Evolutionary conservation across 2,113 vertebrate species (phyloP).

Genomic region (Grantiella picta): DNA sequence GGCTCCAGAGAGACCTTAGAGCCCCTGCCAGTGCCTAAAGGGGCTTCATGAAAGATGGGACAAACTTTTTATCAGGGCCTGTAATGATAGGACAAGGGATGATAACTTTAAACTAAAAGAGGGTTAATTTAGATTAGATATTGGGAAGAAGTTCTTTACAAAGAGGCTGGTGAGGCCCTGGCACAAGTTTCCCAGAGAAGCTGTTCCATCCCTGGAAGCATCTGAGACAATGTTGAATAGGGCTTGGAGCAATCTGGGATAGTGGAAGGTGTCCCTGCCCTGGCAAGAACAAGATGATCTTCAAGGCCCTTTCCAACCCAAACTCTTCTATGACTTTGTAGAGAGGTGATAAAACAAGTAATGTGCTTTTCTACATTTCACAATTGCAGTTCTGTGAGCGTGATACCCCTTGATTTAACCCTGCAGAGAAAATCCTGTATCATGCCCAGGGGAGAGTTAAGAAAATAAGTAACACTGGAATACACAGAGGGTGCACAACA

Average conservation of each 20-base stretch:
- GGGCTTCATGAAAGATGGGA: not conserved
- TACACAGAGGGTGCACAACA: not conserved
- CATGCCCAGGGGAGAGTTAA: not conserved
- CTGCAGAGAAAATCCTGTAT: not conserved
- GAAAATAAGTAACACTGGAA: not conserved
- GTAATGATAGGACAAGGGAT: not conserved
- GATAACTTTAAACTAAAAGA: not conserved
- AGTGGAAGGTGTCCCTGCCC: not conserved
- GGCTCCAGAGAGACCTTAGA: not conserved
- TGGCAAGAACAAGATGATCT: not conserved
- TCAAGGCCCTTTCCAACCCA: not conserved
- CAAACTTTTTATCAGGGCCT: not conserved
- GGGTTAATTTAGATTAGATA: not conserved
- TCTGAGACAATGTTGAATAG: rapidly evolving
- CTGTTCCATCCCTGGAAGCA: not conserved
- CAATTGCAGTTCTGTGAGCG: not conserved
- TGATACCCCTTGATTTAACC: not conserved
- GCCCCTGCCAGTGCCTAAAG: not conserved
- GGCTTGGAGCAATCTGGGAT: not conserved
- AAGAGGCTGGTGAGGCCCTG: not conserved
- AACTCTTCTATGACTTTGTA: not conserved
- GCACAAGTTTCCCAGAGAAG: not conserved
- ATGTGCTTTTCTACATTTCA: not conserved
- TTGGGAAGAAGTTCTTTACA: not conserved
- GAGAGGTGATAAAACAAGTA: not conserved